Conservation (phyloP, 53 echinoderm and acorn worm genomes). For the Crossaster papposus region DNA sequence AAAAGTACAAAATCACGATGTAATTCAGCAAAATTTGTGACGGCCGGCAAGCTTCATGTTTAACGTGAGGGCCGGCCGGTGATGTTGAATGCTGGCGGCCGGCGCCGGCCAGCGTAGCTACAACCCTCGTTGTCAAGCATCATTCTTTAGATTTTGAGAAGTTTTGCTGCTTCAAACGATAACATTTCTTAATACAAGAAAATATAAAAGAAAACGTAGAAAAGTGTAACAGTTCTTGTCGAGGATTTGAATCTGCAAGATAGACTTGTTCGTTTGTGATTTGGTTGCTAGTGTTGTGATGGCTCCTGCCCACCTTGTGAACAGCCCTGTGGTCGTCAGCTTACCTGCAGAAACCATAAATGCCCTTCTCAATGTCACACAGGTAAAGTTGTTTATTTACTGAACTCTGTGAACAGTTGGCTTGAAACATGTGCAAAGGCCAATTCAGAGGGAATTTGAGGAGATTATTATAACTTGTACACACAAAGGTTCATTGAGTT, state of each 20-base stretch:
- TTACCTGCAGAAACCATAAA: conserved; percentile 90
- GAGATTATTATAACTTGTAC: too few species aligned
- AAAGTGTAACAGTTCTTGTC: background rate
- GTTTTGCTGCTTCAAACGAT: too few species aligned
- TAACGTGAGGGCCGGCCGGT: too few species aligned
- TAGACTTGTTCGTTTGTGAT: background rate
- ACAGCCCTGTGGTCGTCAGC: conserved; percentile 70
- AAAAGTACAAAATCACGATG: too few species aligned
- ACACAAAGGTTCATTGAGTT: too few species aligned
- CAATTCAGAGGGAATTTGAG: too few species aligned
- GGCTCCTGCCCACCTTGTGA: conserved; percentile 87
- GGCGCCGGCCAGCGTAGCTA: too few species aligned
- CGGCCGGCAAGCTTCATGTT: too few species aligned
- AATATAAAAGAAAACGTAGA: background rate
- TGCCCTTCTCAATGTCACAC: conserved; percentile 85
- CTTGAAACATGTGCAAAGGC: background rate
- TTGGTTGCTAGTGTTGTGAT: conserved; percentile 77
- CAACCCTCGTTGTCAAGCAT: too few species aligned
- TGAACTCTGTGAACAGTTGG: background rate
- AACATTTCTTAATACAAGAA: background rate
- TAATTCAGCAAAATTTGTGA: too few species aligned
- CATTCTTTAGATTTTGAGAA: too few species aligned
- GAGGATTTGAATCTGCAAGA: background rate
- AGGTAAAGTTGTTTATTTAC: conserved; percentile 51
- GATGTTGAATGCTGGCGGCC: too few species aligned